phyloP scores from a whole-genome alignment of 1,140 invertebrate genomes.

The Brachionus plicatilis region DNA sequence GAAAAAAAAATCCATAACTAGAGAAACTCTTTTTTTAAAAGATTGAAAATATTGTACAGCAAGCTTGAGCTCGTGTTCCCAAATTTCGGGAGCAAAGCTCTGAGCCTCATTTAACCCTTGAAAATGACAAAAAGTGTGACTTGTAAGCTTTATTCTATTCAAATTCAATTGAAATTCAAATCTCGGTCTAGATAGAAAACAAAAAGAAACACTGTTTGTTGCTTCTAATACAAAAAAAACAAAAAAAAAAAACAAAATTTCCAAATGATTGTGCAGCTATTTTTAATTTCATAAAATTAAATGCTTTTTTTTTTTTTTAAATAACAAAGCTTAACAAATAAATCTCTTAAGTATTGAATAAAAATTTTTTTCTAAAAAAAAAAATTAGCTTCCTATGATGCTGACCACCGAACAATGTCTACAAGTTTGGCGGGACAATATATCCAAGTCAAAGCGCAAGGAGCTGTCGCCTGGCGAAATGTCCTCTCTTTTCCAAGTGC shows the following conservation, averaged over 20 bases:
- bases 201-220: background rate
- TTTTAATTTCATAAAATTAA: background rate
- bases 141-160: too few relatives aligned
- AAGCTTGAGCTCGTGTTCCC: too few relatives aligned
- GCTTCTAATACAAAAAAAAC: background rate
- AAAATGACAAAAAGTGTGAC: too few relatives aligned
- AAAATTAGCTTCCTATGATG: background rate
- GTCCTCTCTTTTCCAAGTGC: background rate
- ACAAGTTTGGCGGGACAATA: background rate
- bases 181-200: background rate
- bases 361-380: too few relatives aligned
- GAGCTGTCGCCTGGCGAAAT: slow-evolving; percentile 8
- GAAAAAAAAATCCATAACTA: too few relatives aligned
- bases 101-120: too few relatives aligned
- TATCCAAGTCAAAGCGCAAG: background rate
- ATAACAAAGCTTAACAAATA: background rate
- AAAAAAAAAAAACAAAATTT: background rate
- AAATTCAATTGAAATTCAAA: too few relatives aligned
- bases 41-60: too few relatives aligned
- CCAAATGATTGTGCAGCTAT: background rate
- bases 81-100: too few relatives aligned
- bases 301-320: background rate
- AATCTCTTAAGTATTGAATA: background rate
- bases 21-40: too few relatives aligned
- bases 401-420: background rate